These are phyloP conservation scores for Sapajus apella DNA, from an alignment of 2,113 vertebrate species.

Conservation along the genomic window DNA sequence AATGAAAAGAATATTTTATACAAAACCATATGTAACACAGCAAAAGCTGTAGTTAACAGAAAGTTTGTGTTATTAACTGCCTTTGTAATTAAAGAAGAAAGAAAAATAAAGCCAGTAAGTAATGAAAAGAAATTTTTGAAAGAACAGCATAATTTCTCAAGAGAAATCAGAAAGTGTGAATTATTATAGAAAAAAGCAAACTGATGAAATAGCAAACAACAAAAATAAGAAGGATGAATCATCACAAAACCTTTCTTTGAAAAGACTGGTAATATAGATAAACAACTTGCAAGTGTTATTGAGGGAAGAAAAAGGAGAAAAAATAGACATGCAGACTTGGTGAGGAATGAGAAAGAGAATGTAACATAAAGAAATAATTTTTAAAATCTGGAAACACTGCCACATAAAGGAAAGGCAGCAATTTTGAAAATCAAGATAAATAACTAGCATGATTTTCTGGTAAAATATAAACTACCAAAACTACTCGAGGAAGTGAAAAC, in stretches of 20 bases:
- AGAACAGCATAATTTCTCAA: background rate
- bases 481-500: background rate
- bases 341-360: background rate
- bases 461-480: background rate
- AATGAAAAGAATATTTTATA: background rate
- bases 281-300: background rate
- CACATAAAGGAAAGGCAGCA: background rate
- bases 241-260: background rate
- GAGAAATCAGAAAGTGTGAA: background rate
- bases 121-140: background rate
- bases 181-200: background rate
- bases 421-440: background rate
- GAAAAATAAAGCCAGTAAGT: background rate
- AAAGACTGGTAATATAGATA: background rate
- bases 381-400: background rate
- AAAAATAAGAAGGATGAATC: background rate
- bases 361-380: background rate
- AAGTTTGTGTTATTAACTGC: background rate
- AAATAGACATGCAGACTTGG: background rate
- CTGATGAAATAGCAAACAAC: background rate
- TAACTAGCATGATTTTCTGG: background rate
- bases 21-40: background rate
- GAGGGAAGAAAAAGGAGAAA: background rate
- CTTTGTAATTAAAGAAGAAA: background rate
- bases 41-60: background rate